These are phyloP conservation scores for Leistus spinibarbis DNA, from an alignment of 2,888 invertebrate genomes.

Conservation along the genomic window DNA sequence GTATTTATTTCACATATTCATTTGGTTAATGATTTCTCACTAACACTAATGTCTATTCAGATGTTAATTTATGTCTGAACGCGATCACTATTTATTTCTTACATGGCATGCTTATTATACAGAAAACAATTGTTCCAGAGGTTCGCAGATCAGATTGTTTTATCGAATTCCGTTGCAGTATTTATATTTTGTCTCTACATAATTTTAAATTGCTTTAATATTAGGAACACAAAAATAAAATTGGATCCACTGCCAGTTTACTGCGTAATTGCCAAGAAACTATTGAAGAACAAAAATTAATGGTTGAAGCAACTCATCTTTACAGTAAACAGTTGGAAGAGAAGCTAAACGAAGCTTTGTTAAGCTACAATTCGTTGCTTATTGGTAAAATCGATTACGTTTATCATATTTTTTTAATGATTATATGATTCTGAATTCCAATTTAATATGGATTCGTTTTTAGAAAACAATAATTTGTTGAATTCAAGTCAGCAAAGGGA, in stretches of 20 bases:
- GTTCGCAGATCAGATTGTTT: not conserved
- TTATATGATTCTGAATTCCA: not conserved
- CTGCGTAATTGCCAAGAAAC: constrained; percentile 1
- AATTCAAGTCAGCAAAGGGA: not conserved
- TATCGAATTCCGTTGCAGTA: too few relatives aligned
- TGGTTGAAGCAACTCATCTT: constrained; percentile 3
- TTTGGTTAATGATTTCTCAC: too few relatives aligned
- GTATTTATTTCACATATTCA: too few relatives aligned
- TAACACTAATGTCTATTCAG: too few relatives aligned
- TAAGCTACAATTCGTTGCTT: not conserved
- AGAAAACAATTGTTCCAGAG: too few relatives aligned
- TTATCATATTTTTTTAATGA: not conserved
- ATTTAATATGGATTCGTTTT: not conserved
- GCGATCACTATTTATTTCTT: too few relatives aligned
- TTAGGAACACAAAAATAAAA: not conserved
- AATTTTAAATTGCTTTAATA: not conserved
- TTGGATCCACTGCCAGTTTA: not conserved
- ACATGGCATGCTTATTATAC: too few relatives aligned
- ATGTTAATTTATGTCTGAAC: too few relatives aligned
- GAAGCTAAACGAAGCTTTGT: not conserved
- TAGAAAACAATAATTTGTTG: not conserved
- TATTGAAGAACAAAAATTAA: constrained; percentile 15
- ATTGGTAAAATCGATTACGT: constrained; percentile 1
- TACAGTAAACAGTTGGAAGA: not conserved
- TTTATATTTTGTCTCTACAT: not conserved